These are phyloP conservation scores for Sinocyclocheilus grahami DNA, from an alignment of 2,113 vertebrate species.

Conservation along the genomic window DNA sequence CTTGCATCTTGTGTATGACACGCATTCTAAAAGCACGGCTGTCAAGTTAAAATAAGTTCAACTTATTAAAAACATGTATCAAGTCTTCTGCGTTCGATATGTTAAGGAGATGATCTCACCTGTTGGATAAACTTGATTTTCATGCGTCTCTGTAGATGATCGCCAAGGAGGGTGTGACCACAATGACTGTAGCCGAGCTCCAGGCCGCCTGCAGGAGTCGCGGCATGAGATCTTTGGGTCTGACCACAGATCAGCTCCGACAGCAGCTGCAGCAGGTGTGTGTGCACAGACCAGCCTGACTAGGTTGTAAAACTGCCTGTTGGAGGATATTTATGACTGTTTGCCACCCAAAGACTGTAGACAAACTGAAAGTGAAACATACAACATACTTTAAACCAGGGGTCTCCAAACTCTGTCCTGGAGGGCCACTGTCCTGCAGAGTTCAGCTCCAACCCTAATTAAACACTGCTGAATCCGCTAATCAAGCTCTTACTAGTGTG, in stretches of 20 bases:
- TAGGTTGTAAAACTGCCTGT: not conserved
- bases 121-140: not conserved
- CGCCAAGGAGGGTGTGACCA: conserved; percentile 83
- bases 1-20: not conserved
- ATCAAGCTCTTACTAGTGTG: no score
- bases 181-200: conserved; percentile 85
- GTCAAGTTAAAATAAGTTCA: not conserved
- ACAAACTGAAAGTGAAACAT: not conserved
- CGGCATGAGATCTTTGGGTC: conserved; percentile 91
- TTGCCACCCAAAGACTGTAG: not conserved
- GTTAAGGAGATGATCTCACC: not conserved
- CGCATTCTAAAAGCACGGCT: not conserved
- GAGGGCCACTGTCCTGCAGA: no score
- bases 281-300: not conserved
- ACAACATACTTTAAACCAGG: no score
- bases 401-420: no score
- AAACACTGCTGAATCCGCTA: no score
- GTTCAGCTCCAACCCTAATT: no score
- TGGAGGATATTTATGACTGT: not conserved
- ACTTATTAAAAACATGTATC: no score
- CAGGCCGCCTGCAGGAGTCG: conserved; percentile 87
- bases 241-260: conserved; percentile 87
- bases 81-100: not conserved
- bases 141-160: conserved; percentile 81
- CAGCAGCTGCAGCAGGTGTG: conserved; percentile 83